Conservation (phyloP, 2,888 invertebrate species). For the Gymnosoma rotundatum region DNA sequence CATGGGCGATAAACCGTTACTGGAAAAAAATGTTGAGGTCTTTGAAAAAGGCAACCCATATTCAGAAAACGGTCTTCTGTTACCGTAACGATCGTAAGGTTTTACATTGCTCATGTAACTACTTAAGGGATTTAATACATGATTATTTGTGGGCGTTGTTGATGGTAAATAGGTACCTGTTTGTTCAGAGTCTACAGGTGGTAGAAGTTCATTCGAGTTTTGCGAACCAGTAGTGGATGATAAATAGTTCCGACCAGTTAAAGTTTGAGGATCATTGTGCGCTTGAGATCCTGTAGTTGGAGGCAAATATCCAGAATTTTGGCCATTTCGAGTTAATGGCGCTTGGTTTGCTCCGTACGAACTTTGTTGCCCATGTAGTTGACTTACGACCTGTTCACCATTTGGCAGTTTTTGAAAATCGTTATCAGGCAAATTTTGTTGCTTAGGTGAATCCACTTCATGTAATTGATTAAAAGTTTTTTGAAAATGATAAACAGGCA, state of each 20-base stretch:
- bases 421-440: not conserved
- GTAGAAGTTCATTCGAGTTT: constrained; percentile 15
- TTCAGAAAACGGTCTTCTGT: constrained; percentile 61
- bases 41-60: constrained; percentile 65
- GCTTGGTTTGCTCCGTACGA: too few species aligned
- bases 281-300: too few species aligned
- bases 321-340: too few species aligned
- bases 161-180: constrained; percentile 63
- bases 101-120: constrained; percentile 77
- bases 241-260: constrained; percentile 43
- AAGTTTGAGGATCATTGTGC: not conserved
- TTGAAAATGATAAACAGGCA: constrained; percentile 74
- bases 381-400: too few species aligned
- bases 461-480: constrained; percentile 73
- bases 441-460: not conserved
- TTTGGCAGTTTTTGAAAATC: too few species aligned
- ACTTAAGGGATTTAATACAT: constrained; percentile 74
- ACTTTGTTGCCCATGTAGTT: too few species aligned
- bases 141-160: constrained; percentile 39
- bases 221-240: constrained; percentile 19
- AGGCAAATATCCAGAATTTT: constrained; percentile 20
- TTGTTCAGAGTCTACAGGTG: not conserved
- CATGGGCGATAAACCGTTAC: constrained; percentile 73
- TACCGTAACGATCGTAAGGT: constrained; percentile 76
- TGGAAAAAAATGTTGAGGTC: constrained; percentile 25